Conservation (phyloP, 2,113 vertebrate species). For the Archilochus colubris region DNA sequence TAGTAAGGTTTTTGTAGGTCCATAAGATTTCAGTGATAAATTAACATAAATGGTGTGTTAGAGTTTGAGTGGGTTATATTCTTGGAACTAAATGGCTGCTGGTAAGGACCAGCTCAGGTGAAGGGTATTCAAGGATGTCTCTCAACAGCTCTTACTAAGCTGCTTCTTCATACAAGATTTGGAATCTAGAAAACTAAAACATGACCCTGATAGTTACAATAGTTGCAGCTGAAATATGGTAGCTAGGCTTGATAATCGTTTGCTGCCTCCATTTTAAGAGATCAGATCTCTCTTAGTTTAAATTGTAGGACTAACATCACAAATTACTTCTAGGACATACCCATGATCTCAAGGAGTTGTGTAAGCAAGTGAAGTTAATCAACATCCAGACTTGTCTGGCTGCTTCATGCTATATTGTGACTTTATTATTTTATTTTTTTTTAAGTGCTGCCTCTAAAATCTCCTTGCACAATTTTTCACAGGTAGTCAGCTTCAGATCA, state of each 20-base stretch:
- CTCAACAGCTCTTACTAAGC: not conserved
- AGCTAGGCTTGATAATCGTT: not conserved
- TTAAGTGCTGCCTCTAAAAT: not conserved
- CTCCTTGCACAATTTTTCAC: not conserved
- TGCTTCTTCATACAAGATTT: not conserved
- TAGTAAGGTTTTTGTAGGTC: slow-evolving; percentile 39
- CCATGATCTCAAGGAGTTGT: not conserved
- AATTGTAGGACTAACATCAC: not conserved
- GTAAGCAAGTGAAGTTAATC: not conserved
- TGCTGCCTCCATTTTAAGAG: not conserved
- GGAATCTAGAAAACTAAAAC: not conserved
- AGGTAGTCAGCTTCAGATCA: not conserved
- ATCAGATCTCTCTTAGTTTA: not conserved
- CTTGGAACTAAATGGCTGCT: slow-evolving; percentile 28
- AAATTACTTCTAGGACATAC: not conserved
- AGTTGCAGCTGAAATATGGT: not conserved
- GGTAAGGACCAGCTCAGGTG: not conserved
- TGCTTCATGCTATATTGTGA: not conserved
- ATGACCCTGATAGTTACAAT: not conserved
- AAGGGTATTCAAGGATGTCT: not conserved
- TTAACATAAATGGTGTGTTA: slow-evolving; percentile 24
- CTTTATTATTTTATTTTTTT: not conserved
- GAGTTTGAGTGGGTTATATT: slow-evolving; percentile 16
- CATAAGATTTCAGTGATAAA: slow-evolving; percentile 15
- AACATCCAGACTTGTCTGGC: not conserved